Evolutionary conservation across 2,888 invertebrate genomes (phyloP), one percentile per base, ranked within the genome.

Genomic region (Zygaena filipendulae): DNA sequence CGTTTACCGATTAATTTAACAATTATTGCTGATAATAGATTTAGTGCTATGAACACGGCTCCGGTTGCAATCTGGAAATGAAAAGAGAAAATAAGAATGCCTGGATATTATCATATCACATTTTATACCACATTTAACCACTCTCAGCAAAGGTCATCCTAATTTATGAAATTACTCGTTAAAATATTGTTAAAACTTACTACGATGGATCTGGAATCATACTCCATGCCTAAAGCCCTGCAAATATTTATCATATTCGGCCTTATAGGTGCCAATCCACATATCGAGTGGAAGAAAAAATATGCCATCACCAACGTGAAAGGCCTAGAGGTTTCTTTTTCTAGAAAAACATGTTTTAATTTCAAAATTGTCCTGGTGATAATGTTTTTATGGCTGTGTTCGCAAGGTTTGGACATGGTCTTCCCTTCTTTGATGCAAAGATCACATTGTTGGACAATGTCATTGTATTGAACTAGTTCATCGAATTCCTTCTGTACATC

Each of bases 231-330:
- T 36, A 75, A 40, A 36, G 81, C 56, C 34, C 67, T 72, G 41
- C 82, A 82, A 8, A 83, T 49, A 29, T 82, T 82, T 5, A 84
- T 77, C 69, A 83, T 74, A 42, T 82, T 84, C 0, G 84, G 82
- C 29, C 77, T 63, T n/a, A 83, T 60, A 0, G 82, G 66, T 6
- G 61, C 37, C 3, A 81, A 40, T 1, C 83, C 84, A 27, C 81
- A 75, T 52, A 81, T 70, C 4, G 80, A 74, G 21, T 77, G 60
- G 31, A 83, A 81, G 18, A 82, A 57, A 55, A 84, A 84, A 46
- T 81, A 82, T 0, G 72, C 67, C 47, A 82, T 62, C 2, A 83
- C 81, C 8, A 84, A 39, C 4, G 47, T 39, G 16, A 84, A 75
- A 0, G 84, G 84, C 27, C 79, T 67, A 44, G 81, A 46, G 0